Conservation (phyloP, 2,888 invertebrate genomes). For the Ypsolopha sequella region DNA sequence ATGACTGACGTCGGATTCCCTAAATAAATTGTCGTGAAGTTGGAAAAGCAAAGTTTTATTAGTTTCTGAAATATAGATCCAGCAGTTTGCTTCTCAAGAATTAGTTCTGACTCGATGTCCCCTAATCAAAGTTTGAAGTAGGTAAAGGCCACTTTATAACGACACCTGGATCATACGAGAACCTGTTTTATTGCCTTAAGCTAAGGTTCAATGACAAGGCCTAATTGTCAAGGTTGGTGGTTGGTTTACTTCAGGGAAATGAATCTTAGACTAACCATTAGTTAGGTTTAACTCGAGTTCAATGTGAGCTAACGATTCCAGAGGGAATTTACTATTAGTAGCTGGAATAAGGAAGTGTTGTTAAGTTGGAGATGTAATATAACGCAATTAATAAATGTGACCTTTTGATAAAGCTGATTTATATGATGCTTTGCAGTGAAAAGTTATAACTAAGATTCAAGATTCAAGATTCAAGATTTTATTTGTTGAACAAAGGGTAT, state of each 20-base stretch:
- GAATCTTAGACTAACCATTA: neutral
- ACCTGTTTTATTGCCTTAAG: too few species aligned
- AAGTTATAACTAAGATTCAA: too few species aligned
- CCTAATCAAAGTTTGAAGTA: neutral
- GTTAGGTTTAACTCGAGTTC: neutral
- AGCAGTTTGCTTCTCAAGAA: neutral
- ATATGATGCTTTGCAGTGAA: too few species aligned
- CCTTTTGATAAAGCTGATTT: too few species aligned
- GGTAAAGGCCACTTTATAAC: too few species aligned
- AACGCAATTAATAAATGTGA: too few species aligned
- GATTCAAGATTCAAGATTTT: too few species aligned
- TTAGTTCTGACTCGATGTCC: neutral
- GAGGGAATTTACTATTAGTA: neutral
- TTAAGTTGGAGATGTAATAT: too few species aligned
- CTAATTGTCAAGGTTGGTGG: too few species aligned
- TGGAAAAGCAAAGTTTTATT: neutral
- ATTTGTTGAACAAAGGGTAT: too few species aligned
- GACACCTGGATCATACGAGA: too few species aligned
- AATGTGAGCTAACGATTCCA: neutral
- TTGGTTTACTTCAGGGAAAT: conserved; percentile 1
- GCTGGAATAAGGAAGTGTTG: neutral
- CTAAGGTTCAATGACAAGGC: too few species aligned
- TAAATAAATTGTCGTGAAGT: neutral
- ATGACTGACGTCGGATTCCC: neutral
- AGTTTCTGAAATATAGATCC: neutral